These are phyloP conservation scores for Trichonephila clavipes DNA, from an alignment of 1,140 invertebrate genomes.

Conservation along the genomic window DNA sequence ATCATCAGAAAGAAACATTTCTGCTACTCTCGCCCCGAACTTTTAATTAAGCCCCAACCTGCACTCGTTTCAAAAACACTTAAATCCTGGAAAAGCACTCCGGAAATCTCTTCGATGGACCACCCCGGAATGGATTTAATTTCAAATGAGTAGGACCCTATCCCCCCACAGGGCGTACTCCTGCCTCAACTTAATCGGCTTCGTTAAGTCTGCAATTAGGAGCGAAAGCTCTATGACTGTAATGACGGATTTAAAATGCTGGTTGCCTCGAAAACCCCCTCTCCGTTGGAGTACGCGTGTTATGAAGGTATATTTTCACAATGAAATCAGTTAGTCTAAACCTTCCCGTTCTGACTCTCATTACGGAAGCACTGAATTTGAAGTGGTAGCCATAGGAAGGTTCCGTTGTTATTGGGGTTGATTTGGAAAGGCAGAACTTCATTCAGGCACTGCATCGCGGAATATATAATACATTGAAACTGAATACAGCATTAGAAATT, in stretches of 20 bases:
- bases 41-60: conserved; percentile 52
- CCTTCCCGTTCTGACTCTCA: not conserved
- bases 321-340: conserved; percentile 11
- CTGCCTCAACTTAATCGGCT: conserved; percentile 36
- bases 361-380: not conserved
- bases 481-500: no score
- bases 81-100: conserved; percentile 63
- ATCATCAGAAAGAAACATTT: not conserved
- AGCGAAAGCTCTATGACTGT: conserved; percentile 59
- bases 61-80: conserved; percentile 56
- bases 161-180: not conserved
- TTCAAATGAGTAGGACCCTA: conserved; percentile 18
- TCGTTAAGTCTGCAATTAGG: conserved; percentile 72
- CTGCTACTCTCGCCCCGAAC: not conserved
- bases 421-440: not conserved
- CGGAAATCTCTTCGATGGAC: conserved; percentile 20
- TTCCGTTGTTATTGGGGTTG: not conserved
- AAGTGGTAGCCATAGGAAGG: not conserved
- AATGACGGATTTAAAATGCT: conserved; percentile 72
- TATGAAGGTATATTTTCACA: not conserved
- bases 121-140: conserved; percentile 59
- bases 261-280: not conserved
- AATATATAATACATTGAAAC: no score
- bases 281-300: not conserved
- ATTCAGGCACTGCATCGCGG: no score